Percentiles rank a stretch among this genome's conserved stretches.
Evolutionary conservation across 2,113 vertebrate genomes (phyloP).

Genomic region (Zingel zingel): DNA sequence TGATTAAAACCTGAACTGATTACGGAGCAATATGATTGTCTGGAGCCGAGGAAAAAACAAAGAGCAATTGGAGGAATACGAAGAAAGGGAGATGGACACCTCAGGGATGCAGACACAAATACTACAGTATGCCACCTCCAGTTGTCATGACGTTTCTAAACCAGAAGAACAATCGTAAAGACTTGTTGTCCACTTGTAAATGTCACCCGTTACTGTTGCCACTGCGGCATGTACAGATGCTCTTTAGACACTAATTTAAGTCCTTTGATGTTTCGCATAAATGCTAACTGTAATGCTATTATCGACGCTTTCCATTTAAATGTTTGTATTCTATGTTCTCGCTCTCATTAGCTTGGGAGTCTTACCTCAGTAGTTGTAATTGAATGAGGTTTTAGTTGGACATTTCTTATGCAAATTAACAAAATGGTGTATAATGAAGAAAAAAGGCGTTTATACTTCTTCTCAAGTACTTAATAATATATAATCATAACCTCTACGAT

Average conservation of each 20-base stretch:
- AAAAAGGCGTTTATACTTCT: conserved; percentile 74
- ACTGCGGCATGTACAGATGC: conserved; percentile 81
- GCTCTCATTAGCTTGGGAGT: conserved; percentile 77
- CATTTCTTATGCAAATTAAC: conserved; percentile 75
- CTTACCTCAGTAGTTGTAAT: conserved; percentile 85
- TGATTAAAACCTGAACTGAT: conserved; percentile 52
- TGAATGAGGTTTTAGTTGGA: conserved; percentile 78
- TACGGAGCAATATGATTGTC: conserved; percentile 75
- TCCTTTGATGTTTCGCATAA: conserved; percentile 81
- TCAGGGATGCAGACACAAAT: conserved; percentile 84
- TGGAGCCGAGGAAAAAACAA: conserved; percentile 60
- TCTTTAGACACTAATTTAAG: conserved; percentile 83
- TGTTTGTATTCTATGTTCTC: conserved; percentile 71
- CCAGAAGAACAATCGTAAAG: conserved; percentile 65
- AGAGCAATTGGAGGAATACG: conserved; percentile 47
- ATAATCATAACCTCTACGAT: conserved; percentile 81
- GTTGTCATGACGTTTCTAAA: conserved; percentile 66
- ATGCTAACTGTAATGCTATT: conserved; percentile 80
- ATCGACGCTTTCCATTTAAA: conserved; percentile 68
- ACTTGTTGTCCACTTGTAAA: conserved; percentile 72
- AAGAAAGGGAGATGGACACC: conserved; percentile 79
- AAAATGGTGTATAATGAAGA: conserved; percentile 74
- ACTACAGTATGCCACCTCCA: conserved; percentile 73
- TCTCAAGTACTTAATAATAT: conserved; percentile 82
- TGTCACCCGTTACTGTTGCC: conserved; percentile 69